Evolutionary conservation across 1,140 invertebrate genomes (phyloP), one percentile per base, ranked within the genome.

Genomic region (Rhynchophorus ferrugineus): DNA sequence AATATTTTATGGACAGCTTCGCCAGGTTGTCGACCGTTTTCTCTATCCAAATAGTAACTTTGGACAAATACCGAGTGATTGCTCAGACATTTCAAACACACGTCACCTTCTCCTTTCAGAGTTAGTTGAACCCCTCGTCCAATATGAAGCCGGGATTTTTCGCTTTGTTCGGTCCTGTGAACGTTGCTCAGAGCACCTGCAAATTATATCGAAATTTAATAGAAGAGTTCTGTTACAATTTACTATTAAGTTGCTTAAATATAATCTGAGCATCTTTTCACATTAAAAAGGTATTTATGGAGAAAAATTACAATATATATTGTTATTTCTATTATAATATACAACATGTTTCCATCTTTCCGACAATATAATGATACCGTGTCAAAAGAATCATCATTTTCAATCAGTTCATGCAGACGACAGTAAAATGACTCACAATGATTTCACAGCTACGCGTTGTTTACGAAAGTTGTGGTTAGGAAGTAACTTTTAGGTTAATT

Each of bases 1-100:
- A 97, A 97, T 57, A 99, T 98, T 78, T 98, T 98, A 73, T 98
- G 95, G 34, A 98, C 95, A 16, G 93, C 94, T 74, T 98, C 95
- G 0, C 95, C 95, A 2, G 95, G 95, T 38, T 91, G 88, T 49
- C 95, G 73, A 17, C 94, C 94, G 24, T 94, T 93, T 74, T 97
- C 94, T 49, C 94, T 77, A 71, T 98, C 96, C 54, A 99, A 73
- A 71, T 97, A 98, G 73, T 96, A 98, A 56, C 91, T 96, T 74
- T 98, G 93, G 44, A 99, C 94, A 73, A 99, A 99, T 22, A 98
- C 94, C 58, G 92, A 94, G 73, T 98, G 94, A 63, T 98, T 92
- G 53, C 92, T 95, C 22, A 95, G 80, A 71, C 95, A 97, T 61
- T 91, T 77, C 38, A 98, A 75, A 89, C 92, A 98, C 16, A 98